Percentiles rank a stretch among this genome's conserved stretches.
These are phyloP conservation scores for Rhabdomys pumilio DNA, from an alignment of 2,797 vertebrate species.

Conservation along the genomic window DNA sequence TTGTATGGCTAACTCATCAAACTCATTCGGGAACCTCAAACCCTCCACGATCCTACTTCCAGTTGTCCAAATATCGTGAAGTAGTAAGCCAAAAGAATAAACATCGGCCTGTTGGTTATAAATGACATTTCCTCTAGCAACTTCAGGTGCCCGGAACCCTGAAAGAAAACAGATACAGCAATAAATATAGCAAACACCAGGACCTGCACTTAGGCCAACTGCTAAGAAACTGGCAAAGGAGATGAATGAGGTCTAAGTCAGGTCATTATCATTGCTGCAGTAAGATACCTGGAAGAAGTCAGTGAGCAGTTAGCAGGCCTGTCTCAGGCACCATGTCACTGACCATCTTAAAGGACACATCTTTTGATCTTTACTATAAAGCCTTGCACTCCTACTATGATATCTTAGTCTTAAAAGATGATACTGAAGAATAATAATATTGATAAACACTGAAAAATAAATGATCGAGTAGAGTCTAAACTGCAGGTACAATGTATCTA, in stretches of 20 bases:
- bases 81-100: slow-evolving; percentile 97
- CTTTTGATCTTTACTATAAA: not conserved
- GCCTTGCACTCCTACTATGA: not conserved
- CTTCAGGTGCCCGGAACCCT: slow-evolving; percentile 98
- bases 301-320: not conserved
- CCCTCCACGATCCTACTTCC: slow-evolving; percentile 97
- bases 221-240: not conserved
- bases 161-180: slow-evolving; percentile 80
- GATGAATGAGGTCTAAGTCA: not conserved
- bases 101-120: slow-evolving; percentile 98
- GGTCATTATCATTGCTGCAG: not conserved
- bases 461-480: slow-evolving; percentile 24
- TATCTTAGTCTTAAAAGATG: not conserved
- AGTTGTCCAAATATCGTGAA: slow-evolving; percentile 97
- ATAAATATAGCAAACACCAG: slow-evolving; percentile 66
- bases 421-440: slow-evolving; percentile 20
- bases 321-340: not conserved
- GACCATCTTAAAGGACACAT: not conserved
- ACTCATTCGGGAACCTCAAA: slow-evolving; percentile 98
- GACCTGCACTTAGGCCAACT: not conserved
- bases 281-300: not conserved
- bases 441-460: slow-evolving; percentile 17
- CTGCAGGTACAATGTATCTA: not conserved
- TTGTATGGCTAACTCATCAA: slow-evolving; percentile 97
- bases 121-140: slow-evolving; percentile 96